These are phyloP conservation scores for Reticulitermes lucifugus DNA, from an alignment of 2,888 invertebrate species.

Conservation along the genomic window DNA sequence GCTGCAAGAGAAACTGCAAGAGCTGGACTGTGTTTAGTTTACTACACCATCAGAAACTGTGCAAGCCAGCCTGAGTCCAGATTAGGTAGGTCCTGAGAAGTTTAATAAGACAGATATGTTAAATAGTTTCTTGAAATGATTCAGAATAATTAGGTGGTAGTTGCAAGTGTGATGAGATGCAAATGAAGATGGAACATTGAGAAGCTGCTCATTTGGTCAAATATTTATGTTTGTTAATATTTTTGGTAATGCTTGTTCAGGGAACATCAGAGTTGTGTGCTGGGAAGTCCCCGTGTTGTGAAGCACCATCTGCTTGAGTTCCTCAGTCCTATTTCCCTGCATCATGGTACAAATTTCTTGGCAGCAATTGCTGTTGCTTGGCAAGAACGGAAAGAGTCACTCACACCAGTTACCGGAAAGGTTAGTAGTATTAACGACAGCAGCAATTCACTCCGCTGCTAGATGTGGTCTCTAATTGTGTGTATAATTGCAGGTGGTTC, in stretches of 20 bases:
- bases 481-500: conserved; percentile 65
- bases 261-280: conserved; percentile 67
- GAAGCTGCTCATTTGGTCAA: too few species aligned
- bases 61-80: too few species aligned
- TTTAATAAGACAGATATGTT: too few species aligned
- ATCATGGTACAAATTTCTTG: conserved; percentile 84
- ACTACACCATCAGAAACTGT: too few species aligned
- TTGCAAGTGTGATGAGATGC: too few species aligned
- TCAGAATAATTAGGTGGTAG: too few species aligned
- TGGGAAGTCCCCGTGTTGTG: conserved; percentile 75
- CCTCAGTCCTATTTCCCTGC: conserved; percentile 84
- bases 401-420: conserved; percentile 64
- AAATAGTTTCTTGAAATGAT: too few species aligned
- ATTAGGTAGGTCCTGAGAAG: too few species aligned
- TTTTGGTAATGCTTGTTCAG: conserved; percentile 57
- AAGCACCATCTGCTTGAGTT: conserved; percentile 85
- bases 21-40: too few species aligned
- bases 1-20: too few species aligned
- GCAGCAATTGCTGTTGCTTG: conserved; percentile 88
- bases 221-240: too few species aligned
- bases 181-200: too few species aligned
- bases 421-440: not conserved
- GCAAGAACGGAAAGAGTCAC: conserved; percentile 76
- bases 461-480: not conserved
- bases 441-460: not conserved